These are phyloP conservation scores for Lasioglossum calceatum DNA, from an alignment of 2,888 invertebrate species.

Conservation along the genomic window DNA sequence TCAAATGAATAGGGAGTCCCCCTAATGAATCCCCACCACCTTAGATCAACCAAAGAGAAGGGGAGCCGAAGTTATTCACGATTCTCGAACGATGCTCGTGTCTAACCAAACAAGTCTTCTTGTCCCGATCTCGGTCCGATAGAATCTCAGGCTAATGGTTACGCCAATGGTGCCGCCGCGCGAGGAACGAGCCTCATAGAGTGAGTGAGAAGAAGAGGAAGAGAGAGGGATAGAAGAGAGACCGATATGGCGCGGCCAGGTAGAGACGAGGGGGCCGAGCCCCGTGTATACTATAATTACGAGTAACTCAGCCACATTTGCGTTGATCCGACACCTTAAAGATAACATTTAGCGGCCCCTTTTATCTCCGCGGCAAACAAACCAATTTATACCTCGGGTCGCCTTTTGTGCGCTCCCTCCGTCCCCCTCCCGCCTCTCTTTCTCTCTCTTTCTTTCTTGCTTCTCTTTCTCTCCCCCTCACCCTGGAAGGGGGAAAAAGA, in stretches of 20 bases:
- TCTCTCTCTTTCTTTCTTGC: background rate
- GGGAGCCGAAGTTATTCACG: background rate
- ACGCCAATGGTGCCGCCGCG: constrained; percentile 74
- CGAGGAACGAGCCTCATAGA: constrained; percentile 74
- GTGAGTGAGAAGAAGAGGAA: background rate
- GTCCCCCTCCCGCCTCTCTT: constrained; percentile 18
- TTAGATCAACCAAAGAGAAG: background rate
- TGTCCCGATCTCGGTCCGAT: constrained; percentile 19
- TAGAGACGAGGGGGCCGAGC: constrained; percentile 77
- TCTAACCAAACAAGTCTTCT: constrained; percentile 32
- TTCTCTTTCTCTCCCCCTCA: background rate
- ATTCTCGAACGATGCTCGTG: background rate
- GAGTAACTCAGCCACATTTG: constrained; percentile 85
- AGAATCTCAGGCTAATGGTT: constrained; percentile 66
- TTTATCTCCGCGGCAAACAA: constrained; percentile 85
- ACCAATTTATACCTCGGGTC: constrained; percentile 85
- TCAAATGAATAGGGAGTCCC: background rate
- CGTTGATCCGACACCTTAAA: constrained; percentile 85
- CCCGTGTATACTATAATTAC: constrained; percentile 84
- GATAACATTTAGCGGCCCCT: constrained; percentile 85
- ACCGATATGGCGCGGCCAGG: constrained; percentile 61
- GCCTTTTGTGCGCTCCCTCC: constrained; percentile 84
- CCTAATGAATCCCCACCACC: background rate
- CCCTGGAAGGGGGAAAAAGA: constrained; percentile 19
- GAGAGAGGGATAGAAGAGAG: constrained; percentile 18